These are phyloP conservation scores for Mimachlamys varia DNA, from an alignment of 2,888 invertebrate species.

Conservation along the genomic window DNA sequence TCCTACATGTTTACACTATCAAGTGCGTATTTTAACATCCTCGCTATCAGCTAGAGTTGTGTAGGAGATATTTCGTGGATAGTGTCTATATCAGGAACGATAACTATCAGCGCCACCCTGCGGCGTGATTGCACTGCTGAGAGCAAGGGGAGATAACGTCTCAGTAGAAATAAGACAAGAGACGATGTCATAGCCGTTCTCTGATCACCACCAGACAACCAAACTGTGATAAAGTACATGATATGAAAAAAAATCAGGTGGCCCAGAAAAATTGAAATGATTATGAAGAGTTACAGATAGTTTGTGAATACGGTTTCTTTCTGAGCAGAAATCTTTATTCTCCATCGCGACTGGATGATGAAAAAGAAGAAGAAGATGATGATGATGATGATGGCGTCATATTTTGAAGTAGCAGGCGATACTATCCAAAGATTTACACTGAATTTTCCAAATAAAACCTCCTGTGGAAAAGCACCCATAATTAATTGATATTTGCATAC, in stretches of 20 bases:
- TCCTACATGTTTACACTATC: background rate
- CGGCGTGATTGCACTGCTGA: slow-evolving; percentile 11
- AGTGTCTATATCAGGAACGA: background rate
- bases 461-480: too few relatives aligned
- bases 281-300: background rate
- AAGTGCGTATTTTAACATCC: background rate
- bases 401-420: too few relatives aligned
- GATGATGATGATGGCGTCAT: too few relatives aligned
- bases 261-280: background rate
- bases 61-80: background rate
- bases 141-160: slow-evolving; percentile 33
- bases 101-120: slow-evolving; percentile 16
- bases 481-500: too few relatives aligned
- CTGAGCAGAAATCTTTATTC: too few relatives aligned
- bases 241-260: background rate
- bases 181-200: background rate
- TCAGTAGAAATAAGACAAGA: slow-evolving; percentile 10
- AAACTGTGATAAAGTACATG: background rate
- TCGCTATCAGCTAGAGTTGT: background rate
- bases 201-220: background rate
- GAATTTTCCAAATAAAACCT: too few relatives aligned
- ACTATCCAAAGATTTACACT: too few relatives aligned
- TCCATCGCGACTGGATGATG: too few relatives aligned
- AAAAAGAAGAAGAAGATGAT: too few relatives aligned
- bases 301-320: too few relatives aligned